Percentiles rank a stretch among this genome's conserved stretches.
Evolutionary conservation across 1,140 invertebrate species (phyloP).

Genomic region (Atta colombica): DNA sequence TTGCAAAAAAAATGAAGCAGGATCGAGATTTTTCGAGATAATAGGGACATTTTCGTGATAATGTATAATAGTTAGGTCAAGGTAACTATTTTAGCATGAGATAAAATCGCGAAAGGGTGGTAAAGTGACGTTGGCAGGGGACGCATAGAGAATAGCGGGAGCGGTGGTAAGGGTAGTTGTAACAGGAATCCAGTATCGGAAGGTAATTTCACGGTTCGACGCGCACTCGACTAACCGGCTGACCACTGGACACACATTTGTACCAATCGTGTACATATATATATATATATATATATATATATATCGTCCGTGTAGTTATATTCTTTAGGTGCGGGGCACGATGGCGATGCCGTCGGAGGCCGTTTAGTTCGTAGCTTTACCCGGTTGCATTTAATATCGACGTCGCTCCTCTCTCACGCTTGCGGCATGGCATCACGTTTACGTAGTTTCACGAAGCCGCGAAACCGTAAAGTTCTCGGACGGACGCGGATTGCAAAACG

Average conservation of each 20-base stretch:
- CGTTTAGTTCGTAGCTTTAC: slow-evolving; percentile 14
- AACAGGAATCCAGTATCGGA: slow-evolving; percentile 67
- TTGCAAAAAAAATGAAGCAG: not conserved
- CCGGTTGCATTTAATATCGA: slow-evolving; percentile 47
- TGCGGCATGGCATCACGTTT: not conserved
- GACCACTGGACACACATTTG: slow-evolving; percentile 69
- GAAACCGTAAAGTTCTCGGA: slow-evolving; percentile 50
- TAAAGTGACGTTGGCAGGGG: slow-evolving; percentile 22
- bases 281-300: not conserved
- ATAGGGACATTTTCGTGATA: not conserved
- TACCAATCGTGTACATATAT: slow-evolving; percentile 52
- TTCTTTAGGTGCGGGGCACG: slow-evolving; percentile 35
- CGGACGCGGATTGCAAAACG: slow-evolving; percentile 51
- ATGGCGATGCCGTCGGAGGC: not conserved
- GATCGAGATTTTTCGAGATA: not conserved
- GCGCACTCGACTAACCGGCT: slow-evolving; percentile 80
- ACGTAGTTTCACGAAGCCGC: slow-evolving; percentile 48
- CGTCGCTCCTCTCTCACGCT: not conserved
- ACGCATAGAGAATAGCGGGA: slow-evolving; percentile 64
- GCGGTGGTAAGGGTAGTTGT: slow-evolving; percentile 71
- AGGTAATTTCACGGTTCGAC: slow-evolving; percentile 79
- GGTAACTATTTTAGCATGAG: not conserved
- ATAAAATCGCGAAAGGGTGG: slow-evolving; percentile 44
- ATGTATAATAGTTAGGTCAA: not conserved
- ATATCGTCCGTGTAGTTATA: slow-evolving; percentile 6